Conservation (phyloP, 2,888 invertebrate genomes). For the Lepas anatifera region DNA sequence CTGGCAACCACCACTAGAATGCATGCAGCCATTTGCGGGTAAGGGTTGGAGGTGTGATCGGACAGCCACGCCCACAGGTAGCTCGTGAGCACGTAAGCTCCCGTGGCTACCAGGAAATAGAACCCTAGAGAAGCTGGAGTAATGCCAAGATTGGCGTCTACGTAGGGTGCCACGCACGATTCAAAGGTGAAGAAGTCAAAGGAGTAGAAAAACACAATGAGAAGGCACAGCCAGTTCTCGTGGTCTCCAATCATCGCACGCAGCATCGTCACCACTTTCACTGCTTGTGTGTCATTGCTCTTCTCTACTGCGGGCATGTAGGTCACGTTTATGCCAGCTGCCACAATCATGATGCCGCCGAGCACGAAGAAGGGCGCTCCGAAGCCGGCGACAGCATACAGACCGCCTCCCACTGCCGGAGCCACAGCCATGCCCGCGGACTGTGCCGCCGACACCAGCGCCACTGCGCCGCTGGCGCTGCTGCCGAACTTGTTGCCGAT, state of each 20-base stretch:
- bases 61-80: neutral
- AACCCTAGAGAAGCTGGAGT: neutral
- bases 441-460: neutral
- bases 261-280: neutral
- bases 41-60: neutral
- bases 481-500: neutral
- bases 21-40: neutral
- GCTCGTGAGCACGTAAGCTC: slow-evolving; percentile 8
- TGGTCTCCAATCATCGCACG: neutral
- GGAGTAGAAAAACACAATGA: neutral
- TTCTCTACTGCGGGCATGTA: neutral
- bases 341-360: neutral
- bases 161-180: neutral
- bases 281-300: neutral
- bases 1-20: neutral
- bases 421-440: neutral
- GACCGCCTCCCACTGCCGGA: neutral
- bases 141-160: neutral
- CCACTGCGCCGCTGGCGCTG: neutral
- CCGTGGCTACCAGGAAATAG: slow-evolving; percentile 1
- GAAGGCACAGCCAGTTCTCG: neutral
- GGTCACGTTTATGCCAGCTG: neutral
- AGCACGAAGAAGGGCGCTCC: slow-evolving; percentile 1
- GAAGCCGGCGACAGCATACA: neutral
- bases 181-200: neutral